phyloP scores from a whole-genome alignment of 2,888 invertebrate species.

The Acronicta aceris region DNA sequence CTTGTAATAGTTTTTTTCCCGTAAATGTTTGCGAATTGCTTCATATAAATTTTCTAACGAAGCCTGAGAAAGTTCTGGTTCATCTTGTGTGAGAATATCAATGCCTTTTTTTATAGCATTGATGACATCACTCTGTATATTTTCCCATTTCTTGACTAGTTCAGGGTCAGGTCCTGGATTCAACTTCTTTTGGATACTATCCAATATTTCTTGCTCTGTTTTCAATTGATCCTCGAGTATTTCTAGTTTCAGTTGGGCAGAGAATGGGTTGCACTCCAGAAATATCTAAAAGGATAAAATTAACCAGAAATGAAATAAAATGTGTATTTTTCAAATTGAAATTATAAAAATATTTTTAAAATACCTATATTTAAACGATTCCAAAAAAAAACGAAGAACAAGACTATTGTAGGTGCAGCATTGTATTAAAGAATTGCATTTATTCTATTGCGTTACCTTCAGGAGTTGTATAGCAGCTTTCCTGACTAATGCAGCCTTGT shows the following conservation, averaged over 20 bases:
- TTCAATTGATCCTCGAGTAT: constrained; percentile 90
- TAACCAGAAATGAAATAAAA: too few relatives aligned
- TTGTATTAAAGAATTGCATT: not conserved
- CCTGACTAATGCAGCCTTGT: constrained; percentile 95
- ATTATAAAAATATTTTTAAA: too few relatives aligned
- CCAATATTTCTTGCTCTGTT: constrained; percentile 90
- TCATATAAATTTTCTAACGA: constrained; percentile 82
- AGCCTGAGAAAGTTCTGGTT: constrained; percentile 81
- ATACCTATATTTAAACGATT: too few relatives aligned
- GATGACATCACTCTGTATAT: constrained; percentile 85
- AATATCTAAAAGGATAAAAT: constrained; percentile 89
- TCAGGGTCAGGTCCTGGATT: constrained; percentile 83
- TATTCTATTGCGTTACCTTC: constrained; percentile 78
- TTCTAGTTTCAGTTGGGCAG: constrained; percentile 91
- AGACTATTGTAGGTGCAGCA: too few relatives aligned
- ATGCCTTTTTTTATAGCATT: constrained; percentile 85
- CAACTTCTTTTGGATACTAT: constrained; percentile 88
- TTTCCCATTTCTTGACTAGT: constrained; percentile 86
- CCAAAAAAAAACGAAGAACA: too few relatives aligned
- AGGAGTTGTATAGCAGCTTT: constrained; percentile 95
- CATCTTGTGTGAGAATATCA: constrained; percentile 82
- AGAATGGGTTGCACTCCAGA: constrained; percentile 95
- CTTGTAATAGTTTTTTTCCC: constrained; percentile 85
- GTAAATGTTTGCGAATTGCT: constrained; percentile 80
- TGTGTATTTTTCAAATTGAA: too few relatives aligned